phyloP scores from a whole-genome alignment of 2,888 invertebrate genomes.

The Catocala sponsa region DNA sequence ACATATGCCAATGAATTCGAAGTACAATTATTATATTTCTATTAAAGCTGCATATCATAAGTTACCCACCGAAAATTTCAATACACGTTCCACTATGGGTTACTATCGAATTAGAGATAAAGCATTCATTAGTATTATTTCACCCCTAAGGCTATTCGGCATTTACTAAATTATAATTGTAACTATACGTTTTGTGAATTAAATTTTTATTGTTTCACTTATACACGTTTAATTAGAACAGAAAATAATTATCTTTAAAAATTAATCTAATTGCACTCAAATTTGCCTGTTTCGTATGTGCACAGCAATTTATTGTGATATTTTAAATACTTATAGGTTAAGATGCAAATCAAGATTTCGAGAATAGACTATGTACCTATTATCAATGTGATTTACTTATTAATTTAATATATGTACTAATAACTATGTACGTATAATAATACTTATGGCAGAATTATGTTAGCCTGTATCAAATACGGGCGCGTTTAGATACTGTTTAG shows the following conservation, averaged over 20 bases:
- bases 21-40: conserved; percentile 19
- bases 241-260: conserved; percentile 73
- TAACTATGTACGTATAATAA: conserved; percentile 55
- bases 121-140: conserved; percentile 22
- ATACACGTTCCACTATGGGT: conserved; percentile 17
- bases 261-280: conserved; percentile 87
- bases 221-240: conserved; percentile 70
- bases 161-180: conserved; percentile 34
- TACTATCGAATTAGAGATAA: conserved; percentile 23
- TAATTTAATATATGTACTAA: conserved; percentile 68
- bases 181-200: conserved; percentile 27
- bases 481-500: conserved; percentile 59
- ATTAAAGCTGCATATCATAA: conserved; percentile 36
- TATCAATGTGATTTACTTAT: conserved; percentile 78
- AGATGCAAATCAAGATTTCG: conserved; percentile 83
- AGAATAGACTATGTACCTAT: conserved; percentile 82
- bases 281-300: conserved; percentile 88
- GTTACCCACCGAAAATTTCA: conserved; percentile 25
- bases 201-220: conserved; percentile 28
- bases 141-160: conserved; percentile 55
- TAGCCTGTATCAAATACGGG: conserved; percentile 74
- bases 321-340: conserved; percentile 86
- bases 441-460: conserved; percentile 60
- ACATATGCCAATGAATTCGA: conserved; percentile 57
- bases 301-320: conserved; percentile 89